Evolutionary conservation across 2,888 invertebrate species (phyloP).

Genomic region (Lomographa bimaculata): DNA sequence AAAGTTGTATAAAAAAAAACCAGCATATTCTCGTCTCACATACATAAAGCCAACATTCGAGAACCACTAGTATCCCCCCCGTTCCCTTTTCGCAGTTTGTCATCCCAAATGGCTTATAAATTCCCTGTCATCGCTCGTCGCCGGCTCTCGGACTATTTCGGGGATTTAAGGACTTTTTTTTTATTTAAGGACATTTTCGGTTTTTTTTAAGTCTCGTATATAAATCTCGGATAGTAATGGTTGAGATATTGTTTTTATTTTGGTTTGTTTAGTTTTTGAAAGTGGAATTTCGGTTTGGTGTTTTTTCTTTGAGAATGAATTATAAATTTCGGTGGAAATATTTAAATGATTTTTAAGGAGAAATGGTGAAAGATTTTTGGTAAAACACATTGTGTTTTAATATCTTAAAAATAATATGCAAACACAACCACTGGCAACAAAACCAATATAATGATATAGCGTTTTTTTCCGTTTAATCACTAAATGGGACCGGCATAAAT

Average conservation of each 20-base stretch:
- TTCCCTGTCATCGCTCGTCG: constrained; percentile 72
- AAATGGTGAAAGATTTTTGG: too few relatives aligned
- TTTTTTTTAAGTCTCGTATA: constrained; percentile 35
- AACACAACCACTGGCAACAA: too few relatives aligned
- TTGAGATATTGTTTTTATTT: constrained; percentile 23
- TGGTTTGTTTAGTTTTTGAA: constrained; percentile 16
- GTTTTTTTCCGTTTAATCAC: too few relatives aligned
- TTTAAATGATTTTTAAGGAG: constrained; percentile 5
- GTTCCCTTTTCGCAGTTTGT: constrained; percentile 67
- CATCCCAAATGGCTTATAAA: constrained; percentile 79
- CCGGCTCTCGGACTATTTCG: constrained; percentile 65
- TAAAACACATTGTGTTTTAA: too few relatives aligned
- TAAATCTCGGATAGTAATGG: constrained; percentile 38
- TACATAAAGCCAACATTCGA: too few relatives aligned
- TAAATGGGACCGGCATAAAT: too few relatives aligned
- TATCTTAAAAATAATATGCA: too few relatives aligned
- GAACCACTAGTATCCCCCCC: constrained; percentile 8
- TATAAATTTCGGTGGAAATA: constrained; percentile 10
- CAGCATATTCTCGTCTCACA: neutral
- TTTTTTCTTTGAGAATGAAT: constrained; percentile 4
- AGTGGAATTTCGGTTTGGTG: constrained; percentile 6
- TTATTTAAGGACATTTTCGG: constrained; percentile 19
- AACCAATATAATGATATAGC: too few relatives aligned
- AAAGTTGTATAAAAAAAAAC: too few relatives aligned
- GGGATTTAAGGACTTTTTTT: constrained; percentile 38